Evolutionary conservation across 2,797 vertebrate species (phyloP).

Genomic region (Triplophysa yarkandensis): DNA sequence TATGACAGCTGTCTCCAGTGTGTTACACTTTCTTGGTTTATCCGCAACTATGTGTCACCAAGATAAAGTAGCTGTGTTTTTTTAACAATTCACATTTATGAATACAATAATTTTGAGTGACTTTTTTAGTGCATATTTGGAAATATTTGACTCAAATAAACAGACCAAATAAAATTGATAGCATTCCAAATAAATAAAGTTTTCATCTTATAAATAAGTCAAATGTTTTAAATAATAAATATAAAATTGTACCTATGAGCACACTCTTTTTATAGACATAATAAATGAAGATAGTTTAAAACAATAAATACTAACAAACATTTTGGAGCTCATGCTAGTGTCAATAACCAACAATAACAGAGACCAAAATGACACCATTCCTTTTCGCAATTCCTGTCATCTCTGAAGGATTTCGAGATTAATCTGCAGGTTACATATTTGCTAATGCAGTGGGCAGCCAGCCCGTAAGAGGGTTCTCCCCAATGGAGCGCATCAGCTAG

Average conservation of each 20-base stretch:
- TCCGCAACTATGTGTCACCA: constrained; percentile 6
- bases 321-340: neutral
- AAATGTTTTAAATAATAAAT: constrained; percentile 30
- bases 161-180: neutral
- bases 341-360: neutral
- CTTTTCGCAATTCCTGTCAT: neutral
- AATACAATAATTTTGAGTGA: neutral
- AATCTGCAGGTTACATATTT: constrained; percentile 19
- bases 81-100: constrained; percentile 8
- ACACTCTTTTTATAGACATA: neutral
- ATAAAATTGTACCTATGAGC: neutral
- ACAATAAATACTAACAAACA: constrained; percentile 6
- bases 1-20: neutral
- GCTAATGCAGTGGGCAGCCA: constrained; percentile 7
- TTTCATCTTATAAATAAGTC: constrained; percentile 24
- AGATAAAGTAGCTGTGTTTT: neutral
- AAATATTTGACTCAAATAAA: neutral
- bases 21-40: constrained; percentile 16
- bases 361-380: neutral
- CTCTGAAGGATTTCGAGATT: constrained; percentile 8
- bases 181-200: constrained; percentile 3
- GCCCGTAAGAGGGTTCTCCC: constrained; percentile 15
- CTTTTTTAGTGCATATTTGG: neutral
- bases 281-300: neutral
- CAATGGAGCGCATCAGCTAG: neutral